These are phyloP conservation scores for Drosophila subquinaria DNA, from an alignment of 2,888 invertebrate genomes.

Conservation along the genomic window DNA sequence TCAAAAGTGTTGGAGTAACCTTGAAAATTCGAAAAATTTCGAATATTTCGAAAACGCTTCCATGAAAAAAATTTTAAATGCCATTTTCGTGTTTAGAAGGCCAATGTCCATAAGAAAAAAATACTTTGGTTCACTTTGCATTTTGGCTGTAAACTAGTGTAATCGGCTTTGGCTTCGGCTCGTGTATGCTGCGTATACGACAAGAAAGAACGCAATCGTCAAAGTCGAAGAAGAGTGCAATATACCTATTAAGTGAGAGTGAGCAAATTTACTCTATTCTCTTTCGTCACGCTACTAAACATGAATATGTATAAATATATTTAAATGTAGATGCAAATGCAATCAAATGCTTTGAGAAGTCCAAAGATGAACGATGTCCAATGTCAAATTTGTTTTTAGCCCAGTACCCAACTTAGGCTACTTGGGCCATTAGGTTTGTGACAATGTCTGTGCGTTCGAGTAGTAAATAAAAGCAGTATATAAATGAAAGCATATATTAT, in stretches of 20 bases:
- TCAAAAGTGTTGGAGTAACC: too few species aligned
- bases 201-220: constrained; percentile 21
- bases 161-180: constrained; percentile 32
- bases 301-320: too few species aligned
- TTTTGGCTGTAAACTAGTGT: too few species aligned
- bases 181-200: constrained; percentile 55
- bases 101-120: too few species aligned
- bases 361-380: not conserved
- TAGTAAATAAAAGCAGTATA: too few species aligned
- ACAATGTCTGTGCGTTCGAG: not conserved
- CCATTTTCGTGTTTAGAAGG: too few species aligned
- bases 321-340: not conserved
- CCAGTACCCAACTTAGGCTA: not conserved
- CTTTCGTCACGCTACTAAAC: not conserved
- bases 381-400: not conserved
- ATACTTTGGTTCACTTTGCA: too few species aligned
- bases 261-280: constrained; percentile 11
- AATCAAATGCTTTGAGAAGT: not conserved
- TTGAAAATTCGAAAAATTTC: too few species aligned
- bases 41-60: too few species aligned
- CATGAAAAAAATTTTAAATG: too few species aligned
- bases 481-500: too few species aligned
- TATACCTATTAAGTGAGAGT: constrained; percentile 24
- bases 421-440: not conserved
- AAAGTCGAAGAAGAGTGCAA: constrained; percentile 31